These are phyloP conservation scores for Sebastes paucispinis DNA, from an alignment of 2,797 vertebrate species.

Conservation along the genomic window DNA sequence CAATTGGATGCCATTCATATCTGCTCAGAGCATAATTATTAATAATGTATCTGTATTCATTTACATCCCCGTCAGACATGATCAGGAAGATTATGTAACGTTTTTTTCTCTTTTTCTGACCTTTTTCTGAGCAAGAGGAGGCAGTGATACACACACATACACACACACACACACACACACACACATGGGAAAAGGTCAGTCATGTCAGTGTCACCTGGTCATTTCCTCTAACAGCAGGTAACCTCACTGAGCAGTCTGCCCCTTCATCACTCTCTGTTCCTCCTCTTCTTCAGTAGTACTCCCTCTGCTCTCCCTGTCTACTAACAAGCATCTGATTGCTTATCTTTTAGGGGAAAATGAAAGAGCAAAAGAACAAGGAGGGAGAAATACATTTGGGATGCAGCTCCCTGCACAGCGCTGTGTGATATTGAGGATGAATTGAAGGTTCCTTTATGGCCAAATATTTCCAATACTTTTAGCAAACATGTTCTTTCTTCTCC, in stretches of 20 bases:
- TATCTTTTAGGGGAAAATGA: not conserved
- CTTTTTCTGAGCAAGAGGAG: constrained; percentile 38
- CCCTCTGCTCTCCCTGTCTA: not conserved
- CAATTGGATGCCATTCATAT: no score
- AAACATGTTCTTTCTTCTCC: not conserved
- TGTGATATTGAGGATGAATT: not conserved
- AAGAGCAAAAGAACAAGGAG: not conserved
- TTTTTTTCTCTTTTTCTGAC: constrained; percentile 17
- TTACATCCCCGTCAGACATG: not conserved
- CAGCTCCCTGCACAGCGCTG: not conserved
- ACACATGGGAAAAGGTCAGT: constrained; percentile 43
- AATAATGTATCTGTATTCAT: not conserved
- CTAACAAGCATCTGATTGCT: not conserved
- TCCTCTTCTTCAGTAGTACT: not conserved
- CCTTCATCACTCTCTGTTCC: constrained; percentile 9
- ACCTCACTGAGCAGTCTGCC: constrained; percentile 1
- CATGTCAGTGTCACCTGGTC: constrained; percentile 52
- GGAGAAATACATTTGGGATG: not conserved
- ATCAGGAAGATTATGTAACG: no score
- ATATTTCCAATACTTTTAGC: not conserved
- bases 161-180: not conserved
- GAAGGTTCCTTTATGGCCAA: not conserved
- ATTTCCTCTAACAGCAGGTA: constrained; percentile 35
- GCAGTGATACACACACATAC: not conserved
- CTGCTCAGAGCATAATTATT: not conserved